Evolutionary conservation across 2,113 vertebrate genomes (phyloP), one percentile per base, ranked within the genome.

Genomic region (Mandrillus leucophaeus): DNA sequence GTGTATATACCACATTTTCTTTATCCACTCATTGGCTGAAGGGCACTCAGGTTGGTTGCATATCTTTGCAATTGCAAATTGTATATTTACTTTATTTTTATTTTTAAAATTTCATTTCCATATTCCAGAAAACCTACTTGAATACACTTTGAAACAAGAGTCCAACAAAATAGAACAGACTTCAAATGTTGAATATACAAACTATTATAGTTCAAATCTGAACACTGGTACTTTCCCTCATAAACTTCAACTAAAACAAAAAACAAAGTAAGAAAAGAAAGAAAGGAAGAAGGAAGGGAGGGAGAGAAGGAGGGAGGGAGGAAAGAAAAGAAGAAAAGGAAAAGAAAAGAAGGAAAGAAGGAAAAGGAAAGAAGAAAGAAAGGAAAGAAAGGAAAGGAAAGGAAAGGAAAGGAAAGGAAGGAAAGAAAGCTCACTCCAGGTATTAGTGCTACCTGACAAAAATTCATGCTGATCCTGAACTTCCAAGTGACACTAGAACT

Each of bases 141-240:
- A 99, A 99, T 99, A 99, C 99, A 99, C 99, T 99, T 99, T 99
- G 99, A 99, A 99, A 99, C 99, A 99, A 99, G 99, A 99, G 99
- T 99, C 99, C 99, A 99, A 99, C 99, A 99, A 99, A 99, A 99
- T 99, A 99, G 99, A 99, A 99, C 99, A 99, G 99, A 99, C 99
- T 99, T 99, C 99, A 99, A 99, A 99, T 99, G 99, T 99, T 99
- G 99, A 99, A 99, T 99, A 99, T 99, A 99, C 98, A 98, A 99
- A 99, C 99, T 98, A 99, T 99, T 99, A 98, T 98, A 99, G 98
- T 99, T 99, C 99, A 99, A 98, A 98, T 99, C 98, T 98, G 99
- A 99, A 99, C 98, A 99, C 99, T 99, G 99, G 99, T 99, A 98
- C 98, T 99, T 99, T 98, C 98, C 99, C 98, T 98, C 99, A 97